Percentiles rank a stretch among this genome's conserved stretches.
These are phyloP conservation scores for Tortricodes alternella DNA, from an alignment of 2,888 invertebrate genomes.

Conservation along the genomic window DNA sequence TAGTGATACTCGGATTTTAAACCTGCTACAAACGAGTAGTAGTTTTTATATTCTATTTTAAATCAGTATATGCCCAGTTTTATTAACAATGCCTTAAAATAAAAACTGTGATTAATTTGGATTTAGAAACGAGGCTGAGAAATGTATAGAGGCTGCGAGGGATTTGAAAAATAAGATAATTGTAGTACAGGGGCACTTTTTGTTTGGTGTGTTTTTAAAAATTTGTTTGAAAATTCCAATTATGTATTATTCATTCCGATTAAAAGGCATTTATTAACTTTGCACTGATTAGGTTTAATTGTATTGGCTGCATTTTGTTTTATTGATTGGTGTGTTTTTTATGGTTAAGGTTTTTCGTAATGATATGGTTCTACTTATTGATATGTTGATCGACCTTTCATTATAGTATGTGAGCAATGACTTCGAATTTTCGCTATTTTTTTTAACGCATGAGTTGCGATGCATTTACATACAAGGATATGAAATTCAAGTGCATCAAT, in stretches of 20 bases:
- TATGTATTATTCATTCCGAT: conserved; percentile 23
- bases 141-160: conserved; percentile 17
- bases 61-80: conserved; percentile 23
- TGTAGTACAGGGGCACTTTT: conserved; percentile 18
- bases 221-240: conserved; percentile 13
- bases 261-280: conserved; percentile 28
- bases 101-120: conserved; percentile 26
- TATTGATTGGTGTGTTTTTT: conserved; percentile 15
- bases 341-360: conserved; percentile 6
- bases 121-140: conserved; percentile 22
- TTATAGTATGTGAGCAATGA: too few relatives aligned
- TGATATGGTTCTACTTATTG: too few relatives aligned
- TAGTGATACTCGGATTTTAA: conserved; percentile 7
- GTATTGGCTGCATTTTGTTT: conserved; percentile 15
- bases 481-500: too few relatives aligned
- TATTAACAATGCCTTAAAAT: conserved; percentile 20
- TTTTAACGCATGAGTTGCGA: too few relatives aligned
- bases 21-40: neutral
- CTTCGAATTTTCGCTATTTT: too few relatives aligned
- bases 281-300: conserved; percentile 30
- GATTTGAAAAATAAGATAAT: conserved; percentile 19
- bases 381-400: too few relatives aligned
- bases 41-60: neutral
- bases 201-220: conserved; percentile 9
- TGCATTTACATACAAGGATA: too few relatives aligned